A percentile compares a stretch with the other conserved stretches of the same genome.
Evolutionary conservation across 1,140 invertebrate genomes (phyloP).

Genomic region (Sesamia nonagrioides): DNA sequence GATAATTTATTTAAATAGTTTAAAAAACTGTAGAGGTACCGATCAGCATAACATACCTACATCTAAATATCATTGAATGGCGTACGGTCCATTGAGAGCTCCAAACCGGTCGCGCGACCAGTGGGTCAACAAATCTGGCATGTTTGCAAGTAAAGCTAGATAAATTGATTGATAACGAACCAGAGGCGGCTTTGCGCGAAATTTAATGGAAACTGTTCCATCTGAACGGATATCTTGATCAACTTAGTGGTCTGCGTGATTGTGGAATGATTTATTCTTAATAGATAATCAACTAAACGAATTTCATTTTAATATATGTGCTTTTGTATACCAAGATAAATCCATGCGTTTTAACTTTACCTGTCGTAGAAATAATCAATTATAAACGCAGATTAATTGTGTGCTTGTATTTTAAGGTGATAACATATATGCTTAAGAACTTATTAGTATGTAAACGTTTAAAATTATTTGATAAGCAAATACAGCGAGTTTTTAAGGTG

Average conservation of each 20-base stretch:
- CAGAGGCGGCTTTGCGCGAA: constrained; percentile 74
- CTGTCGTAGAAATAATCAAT: neutral
- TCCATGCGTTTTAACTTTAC: neutral
- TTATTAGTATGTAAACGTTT: constrained; percentile 29
- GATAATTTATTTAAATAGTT: constrained; percentile 38
- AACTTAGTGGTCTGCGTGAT: constrained; percentile 59
- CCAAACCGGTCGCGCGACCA: constrained; percentile 70
- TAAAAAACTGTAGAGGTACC: constrained; percentile 36
- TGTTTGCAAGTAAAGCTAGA: constrained; percentile 75
- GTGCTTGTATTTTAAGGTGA: constrained; percentile 34
- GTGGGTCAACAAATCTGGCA: constrained; percentile 79
- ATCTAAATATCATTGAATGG: constrained; percentile 67
- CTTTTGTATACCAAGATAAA: neutral
- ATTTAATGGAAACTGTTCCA: constrained; percentile 81
- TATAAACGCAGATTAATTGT: constrained; percentile 27
- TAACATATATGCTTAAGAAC: constrained; percentile 20
- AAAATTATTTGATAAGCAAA: constrained; percentile 27
- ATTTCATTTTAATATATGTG: constrained; percentile 29
- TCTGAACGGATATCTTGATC: constrained; percentile 68
- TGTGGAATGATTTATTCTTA: constrained; percentile 64
- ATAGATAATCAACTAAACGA: constrained; percentile 59
- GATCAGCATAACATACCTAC: constrained; percentile 37
- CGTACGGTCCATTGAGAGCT: constrained; percentile 65
- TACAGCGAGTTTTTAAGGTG: constrained; percentile 15
- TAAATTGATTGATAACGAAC: constrained; percentile 83